Evolutionary conservation across 1,140 invertebrate genomes (phyloP).

Genomic region (Laupala kohalensis): DNA sequence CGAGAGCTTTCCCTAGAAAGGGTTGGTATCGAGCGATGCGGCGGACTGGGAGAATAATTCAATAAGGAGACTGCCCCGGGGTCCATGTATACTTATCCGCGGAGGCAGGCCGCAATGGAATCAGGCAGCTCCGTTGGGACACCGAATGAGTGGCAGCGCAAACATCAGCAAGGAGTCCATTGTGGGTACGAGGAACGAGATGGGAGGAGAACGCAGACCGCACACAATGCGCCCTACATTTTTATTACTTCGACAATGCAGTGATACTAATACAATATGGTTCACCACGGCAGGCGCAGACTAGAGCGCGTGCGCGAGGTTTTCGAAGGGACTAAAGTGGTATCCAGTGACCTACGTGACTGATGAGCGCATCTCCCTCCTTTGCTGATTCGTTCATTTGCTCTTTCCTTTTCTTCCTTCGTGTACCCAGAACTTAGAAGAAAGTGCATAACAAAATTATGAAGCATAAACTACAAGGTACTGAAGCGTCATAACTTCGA

Average conservation of each 20-base stretch:
- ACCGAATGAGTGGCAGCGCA: neutral
- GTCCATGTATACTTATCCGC: neutral
- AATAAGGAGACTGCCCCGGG: slow-evolving; percentile 3
- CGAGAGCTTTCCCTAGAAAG: neutral
- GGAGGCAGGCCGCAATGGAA: neutral
- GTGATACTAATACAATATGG: neutral
- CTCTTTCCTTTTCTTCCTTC: no score
- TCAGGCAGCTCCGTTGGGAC: neutral
- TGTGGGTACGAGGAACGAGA: neutral
- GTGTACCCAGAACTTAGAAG: no score
- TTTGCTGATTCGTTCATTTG: no score
- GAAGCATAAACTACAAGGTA: no score
- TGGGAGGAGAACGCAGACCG: no score
- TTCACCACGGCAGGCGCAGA: neutral
- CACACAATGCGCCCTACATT: neutral
- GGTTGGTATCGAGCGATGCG: slow-evolving; percentile 2
- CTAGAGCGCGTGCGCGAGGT: neutral
- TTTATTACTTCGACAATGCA: neutral
- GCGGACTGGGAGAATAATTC: slow-evolving; percentile 3
- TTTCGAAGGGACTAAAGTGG: no score
- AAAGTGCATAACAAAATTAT: no score
- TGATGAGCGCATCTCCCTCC: no score
- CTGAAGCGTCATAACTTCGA: no score
- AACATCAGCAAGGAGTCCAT: neutral
- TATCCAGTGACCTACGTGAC: no score